A percentile compares a stretch with the other conserved stretches of the same genome.
These are phyloP conservation scores for Epsilonema sp. DNA, from an alignment of 2,888 invertebrate species.

Conservation along the genomic window DNA sequence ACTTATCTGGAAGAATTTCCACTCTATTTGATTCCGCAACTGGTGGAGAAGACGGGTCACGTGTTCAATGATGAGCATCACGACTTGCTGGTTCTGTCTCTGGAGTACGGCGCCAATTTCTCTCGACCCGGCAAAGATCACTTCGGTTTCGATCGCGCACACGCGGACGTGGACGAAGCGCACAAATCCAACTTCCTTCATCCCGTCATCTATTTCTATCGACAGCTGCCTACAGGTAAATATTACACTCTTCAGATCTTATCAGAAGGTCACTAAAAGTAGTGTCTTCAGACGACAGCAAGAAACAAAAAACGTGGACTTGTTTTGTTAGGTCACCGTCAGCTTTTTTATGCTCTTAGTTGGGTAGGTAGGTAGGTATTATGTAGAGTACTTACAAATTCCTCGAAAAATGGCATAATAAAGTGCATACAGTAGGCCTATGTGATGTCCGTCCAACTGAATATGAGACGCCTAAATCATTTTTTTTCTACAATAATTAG, in stretches of 20 bases:
- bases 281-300: no score
- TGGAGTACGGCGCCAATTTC: slow-evolving; percentile 33
- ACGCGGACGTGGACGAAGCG: slow-evolving; percentile 30
- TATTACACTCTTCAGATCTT: not conserved
- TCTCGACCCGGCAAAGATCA: slow-evolving; percentile 29
- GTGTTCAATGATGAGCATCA: slow-evolving; percentile 11
- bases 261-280: no score
- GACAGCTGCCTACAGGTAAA: slow-evolving; percentile 29
- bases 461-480: no score
- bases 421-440: no score
- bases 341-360: no score
- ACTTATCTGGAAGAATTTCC: slow-evolving; percentile 32
- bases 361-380: no score
- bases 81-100: slow-evolving; percentile 25
- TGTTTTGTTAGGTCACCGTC: no score
- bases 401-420: no score
- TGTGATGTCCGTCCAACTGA: no score
- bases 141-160: slow-evolving; percentile 31
- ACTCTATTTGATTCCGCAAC: slow-evolving; percentile 26
- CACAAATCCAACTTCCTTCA: slow-evolving; percentile 35
- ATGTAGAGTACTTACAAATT: no score
- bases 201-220: slow-evolving; percentile 34
- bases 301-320: no score
- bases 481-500: no score
- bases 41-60: slow-evolving; percentile 27